Evolutionary conservation across 1,140 invertebrate genomes (phyloP), one percentile per base, ranked within the genome.

Genomic region (Leptinotarsa defecta): DNA sequence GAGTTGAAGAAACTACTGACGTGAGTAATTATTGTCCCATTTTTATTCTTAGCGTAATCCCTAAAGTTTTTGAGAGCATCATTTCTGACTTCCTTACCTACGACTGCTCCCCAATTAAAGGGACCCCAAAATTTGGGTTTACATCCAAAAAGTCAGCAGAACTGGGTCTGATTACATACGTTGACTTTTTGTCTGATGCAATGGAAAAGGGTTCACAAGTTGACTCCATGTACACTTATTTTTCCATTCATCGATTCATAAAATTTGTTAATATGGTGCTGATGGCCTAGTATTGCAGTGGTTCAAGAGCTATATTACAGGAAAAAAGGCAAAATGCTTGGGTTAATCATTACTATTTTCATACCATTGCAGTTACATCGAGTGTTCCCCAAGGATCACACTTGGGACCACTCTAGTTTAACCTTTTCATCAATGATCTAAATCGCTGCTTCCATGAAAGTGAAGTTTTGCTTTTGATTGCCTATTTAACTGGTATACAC

Each of bases 61-160:
- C 67, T 48, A 69, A 69, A 43, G 24, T 69, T 69, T 69, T 48
- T 69, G 68, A 69, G n/a, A 34, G 68, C 34, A 48, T 69, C 13
- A 69, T 69, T 43, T 4, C n/a, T 69, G 34, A 69, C 27, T 69
- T 13, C 34, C 34, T 69, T 43, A 11, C 19, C 20, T 65, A 65
- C 11, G 63, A 65, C 15, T 69, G 68, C 68, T 27, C n/a, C 27
- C 11, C 24, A 43, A 69, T 69, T 8, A 69, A 13, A 17, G 43
- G 13, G 13, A 13, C 43, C 24, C 13, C 22, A 24, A 34, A 68
- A 48, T 68, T 68, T 15, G 67, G 67, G 15, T 68, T 68, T 48
- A 43, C 24, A 43, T 27, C n/a, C 19, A 48, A 48, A 15, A 68
- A 68, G 67, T 68, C 67, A 19, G 43, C 34, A 5, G 68, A 69